These are phyloP conservation scores for Trididemnum nubilum DNA, from an alignment of 23 tunicate species.

Conservation along the genomic window DNA sequence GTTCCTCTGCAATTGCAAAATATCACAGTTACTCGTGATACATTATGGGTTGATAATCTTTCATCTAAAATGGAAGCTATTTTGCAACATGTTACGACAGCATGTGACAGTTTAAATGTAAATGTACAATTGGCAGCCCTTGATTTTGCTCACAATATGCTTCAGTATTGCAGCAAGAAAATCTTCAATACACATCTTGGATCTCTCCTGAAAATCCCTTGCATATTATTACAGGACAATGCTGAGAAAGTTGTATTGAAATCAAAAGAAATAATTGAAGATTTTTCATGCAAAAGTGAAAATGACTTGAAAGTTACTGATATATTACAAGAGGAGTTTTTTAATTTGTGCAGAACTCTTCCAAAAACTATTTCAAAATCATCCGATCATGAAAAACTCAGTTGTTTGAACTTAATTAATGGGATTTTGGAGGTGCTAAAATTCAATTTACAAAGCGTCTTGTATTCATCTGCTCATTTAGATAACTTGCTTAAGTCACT, in stretches of 20 bases:
- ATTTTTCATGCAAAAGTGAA: conserved; percentile 7
- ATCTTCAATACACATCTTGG: conserved; percentile 16
- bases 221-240: conserved; percentile 61
- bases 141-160: conserved; percentile 29
- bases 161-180: conserved; percentile 18
- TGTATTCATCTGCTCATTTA: conserved; percentile 40
- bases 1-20: background rate
- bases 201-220: conserved; percentile 44
- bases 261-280: conserved; percentile 21
- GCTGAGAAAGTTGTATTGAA: background rate
- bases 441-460: conserved; percentile 18
- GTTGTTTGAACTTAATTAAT: conserved; percentile 32
- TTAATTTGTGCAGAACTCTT: conserved; percentile 31
- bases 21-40: conserved; percentile 27
- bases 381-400: conserved; percentile 45
- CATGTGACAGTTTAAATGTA: conserved; percentile 34
- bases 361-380: conserved; percentile 36
- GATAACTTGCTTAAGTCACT: conserved; percentile 43
- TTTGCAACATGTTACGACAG: conserved; percentile 16
- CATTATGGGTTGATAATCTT: conserved; percentile 43
- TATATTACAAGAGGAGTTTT: conserved; percentile 35
- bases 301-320: conserved; percentile 3
- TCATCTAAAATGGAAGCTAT: conserved; percentile 40
- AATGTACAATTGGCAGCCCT: conserved; percentile 23
- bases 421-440: conserved; percentile 57